These are phyloP conservation scores for Apistogramma diplotaenia DNA, from an alignment of 2,113 vertebrate genomes.

Conservation along the genomic window DNA sequence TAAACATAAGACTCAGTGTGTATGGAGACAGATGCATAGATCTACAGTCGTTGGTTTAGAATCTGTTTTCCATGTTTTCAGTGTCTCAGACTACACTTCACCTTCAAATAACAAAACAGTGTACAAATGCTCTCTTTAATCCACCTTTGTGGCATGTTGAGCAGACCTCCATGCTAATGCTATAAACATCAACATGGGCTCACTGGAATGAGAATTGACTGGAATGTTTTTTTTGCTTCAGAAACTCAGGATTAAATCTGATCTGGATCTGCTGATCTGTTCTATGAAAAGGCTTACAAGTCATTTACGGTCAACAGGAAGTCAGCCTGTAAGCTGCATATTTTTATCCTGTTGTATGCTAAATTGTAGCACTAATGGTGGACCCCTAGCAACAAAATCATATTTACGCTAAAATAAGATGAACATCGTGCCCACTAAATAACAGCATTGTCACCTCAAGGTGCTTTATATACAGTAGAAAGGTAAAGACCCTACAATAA, in stretches of 20 bases:
- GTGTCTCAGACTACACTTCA: background rate
- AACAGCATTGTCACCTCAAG: background rate
- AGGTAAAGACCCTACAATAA: too few species aligned
- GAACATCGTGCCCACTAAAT: background rate
- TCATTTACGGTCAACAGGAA: background rate
- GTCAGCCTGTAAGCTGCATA: background rate
- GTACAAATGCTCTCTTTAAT: background rate
- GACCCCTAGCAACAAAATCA: background rate
- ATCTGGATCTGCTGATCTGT: background rate
- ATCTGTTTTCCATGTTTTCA: background rate
- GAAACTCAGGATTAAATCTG: background rate
- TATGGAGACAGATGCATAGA: background rate
- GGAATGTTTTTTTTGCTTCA: background rate
- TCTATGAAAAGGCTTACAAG: background rate
- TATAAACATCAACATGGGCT: background rate
- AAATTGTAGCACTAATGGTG: background rate
- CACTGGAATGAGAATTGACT: background rate
- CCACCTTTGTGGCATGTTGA: background rate
- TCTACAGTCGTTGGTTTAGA: background rate
- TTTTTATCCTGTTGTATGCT: background rate
- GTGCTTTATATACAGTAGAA: too few species aligned
- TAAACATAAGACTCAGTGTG: background rate
- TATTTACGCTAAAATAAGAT: background rate
- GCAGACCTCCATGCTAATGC: background rate
- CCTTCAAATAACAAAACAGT: background rate